Percentiles rank a stretch among this genome's conserved stretches.
These are phyloP conservation scores for Phaenicophaeus curvirostris DNA, from an alignment of 2,797 vertebrate species.

Conservation along the genomic window DNA sequence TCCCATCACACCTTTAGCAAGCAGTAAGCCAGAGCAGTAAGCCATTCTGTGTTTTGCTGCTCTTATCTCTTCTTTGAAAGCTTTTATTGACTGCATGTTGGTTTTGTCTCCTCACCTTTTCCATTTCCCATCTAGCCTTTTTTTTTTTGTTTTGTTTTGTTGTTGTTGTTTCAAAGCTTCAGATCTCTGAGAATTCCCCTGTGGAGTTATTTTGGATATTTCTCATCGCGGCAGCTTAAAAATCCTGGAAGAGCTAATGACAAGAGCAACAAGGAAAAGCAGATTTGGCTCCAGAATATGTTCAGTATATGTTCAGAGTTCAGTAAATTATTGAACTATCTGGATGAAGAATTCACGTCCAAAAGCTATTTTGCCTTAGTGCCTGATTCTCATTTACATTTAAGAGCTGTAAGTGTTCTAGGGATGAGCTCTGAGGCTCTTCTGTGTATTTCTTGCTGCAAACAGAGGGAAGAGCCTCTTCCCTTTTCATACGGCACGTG, in stretches of 20 bases:
- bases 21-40: constrained; percentile 12
- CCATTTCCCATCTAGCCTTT: constrained; percentile 2
- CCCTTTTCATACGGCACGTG: not conserved
- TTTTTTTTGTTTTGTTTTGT: not conserved
- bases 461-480: not conserved
- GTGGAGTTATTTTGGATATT: constrained; percentile 21
- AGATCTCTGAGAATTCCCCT: not conserved
- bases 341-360: constrained; percentile 13
- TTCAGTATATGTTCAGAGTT: too few relatives aligned
- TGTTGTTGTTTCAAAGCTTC: not conserved
- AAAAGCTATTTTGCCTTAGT: not conserved
- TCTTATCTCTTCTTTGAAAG: constrained; percentile 46
- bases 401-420: not conserved
- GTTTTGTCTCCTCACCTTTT: constrained; percentile 51
- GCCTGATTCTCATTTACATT: not conserved
- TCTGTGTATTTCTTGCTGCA: not conserved
- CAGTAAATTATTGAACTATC: not conserved
- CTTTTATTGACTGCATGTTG: constrained; percentile 52
- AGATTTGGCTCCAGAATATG: not conserved
- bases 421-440: not conserved
- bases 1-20: constrained; percentile 42
- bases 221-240: not conserved
- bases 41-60: constrained; percentile 8
- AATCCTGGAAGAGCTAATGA: not conserved
- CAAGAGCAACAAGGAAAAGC: not conserved